These are phyloP conservation scores for Drosophila recens DNA, from an alignment of 2,888 invertebrate species.

Conservation along the genomic window DNA sequence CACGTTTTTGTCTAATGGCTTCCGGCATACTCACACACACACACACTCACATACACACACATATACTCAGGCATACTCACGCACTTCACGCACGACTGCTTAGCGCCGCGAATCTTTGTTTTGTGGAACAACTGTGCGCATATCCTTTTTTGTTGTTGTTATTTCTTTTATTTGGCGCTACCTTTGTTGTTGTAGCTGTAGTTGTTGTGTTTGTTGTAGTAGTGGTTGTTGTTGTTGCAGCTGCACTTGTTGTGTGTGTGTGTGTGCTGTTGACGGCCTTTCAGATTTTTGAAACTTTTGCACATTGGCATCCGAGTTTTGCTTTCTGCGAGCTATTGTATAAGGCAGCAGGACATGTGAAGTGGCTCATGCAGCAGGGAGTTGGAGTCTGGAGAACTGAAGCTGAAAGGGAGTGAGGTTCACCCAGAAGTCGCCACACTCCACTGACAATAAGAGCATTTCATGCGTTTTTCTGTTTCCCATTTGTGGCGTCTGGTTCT, in stretches of 20 bases:
- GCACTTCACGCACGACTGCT: conserved; percentile 77
- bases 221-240: conserved; percentile 17
- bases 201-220: conserved; percentile 17
- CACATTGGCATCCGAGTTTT: conserved; percentile 70
- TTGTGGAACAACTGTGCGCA: conserved; percentile 74
- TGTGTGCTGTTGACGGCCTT: conserved; percentile 72
- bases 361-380: conserved; percentile 7
- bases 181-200: conserved; percentile 8
- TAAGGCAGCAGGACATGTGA: conserved; percentile 55
- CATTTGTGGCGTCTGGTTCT: conserved; percentile 39
- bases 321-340: conserved; percentile 54
- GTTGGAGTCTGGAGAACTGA: neutral
- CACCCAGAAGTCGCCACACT: conserved; percentile 22
- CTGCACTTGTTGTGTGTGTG: conserved; percentile 42
- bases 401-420: neutral
- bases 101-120: conserved; percentile 78
- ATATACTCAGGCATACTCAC: conserved; percentile 34
- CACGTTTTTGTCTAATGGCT: conserved; percentile 80
- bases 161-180: conserved; percentile 21
- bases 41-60: conserved; percentile 14
- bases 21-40: conserved; percentile 62
- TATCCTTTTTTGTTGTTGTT: conserved; percentile 48
- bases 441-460: conserved; percentile 67
- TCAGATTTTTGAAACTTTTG: conserved; percentile 75
- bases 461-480: conserved; percentile 36